phyloP scores from a whole-genome alignment of 2,797 vertebrate genomes.

The Melanotaenia boesemani region DNA sequence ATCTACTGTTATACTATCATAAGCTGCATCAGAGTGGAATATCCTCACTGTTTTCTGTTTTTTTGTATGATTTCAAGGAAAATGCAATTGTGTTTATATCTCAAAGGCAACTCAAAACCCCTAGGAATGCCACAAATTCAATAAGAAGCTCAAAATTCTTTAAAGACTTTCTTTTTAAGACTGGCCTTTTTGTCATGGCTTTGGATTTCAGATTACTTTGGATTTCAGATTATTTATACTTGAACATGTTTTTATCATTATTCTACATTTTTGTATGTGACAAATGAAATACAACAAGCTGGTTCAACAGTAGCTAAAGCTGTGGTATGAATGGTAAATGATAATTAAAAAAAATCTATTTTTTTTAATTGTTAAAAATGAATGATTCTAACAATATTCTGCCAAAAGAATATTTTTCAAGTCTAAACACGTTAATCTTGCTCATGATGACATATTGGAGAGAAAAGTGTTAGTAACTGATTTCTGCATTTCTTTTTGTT shows the following conservation, averaged over 20 bases:
- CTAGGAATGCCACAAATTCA: conserved; percentile 14
- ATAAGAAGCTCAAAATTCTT: conserved; percentile 16
- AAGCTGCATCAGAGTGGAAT: not conserved
- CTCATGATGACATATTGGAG: not conserved
- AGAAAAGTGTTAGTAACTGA: not conserved
- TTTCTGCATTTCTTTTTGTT: not conserved
- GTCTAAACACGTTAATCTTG: no score
- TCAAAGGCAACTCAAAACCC: not conserved
- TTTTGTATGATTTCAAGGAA: not conserved
- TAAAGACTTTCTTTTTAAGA: not conserved
- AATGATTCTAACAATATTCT: no score
- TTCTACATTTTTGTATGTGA: conserved; percentile 1
- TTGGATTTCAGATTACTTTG: not conserved
- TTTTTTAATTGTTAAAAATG: not conserved
- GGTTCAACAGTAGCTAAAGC: not conserved
- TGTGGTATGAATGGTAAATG: not conserved
- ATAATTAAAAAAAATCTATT: no score
- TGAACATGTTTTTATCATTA: not conserved
- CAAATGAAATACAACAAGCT: not conserved
- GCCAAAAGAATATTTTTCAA: no score
- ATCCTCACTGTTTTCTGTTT: not conserved
- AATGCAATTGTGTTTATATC: not conserved
- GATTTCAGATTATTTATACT: not conserved
- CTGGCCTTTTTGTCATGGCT: not conserved
- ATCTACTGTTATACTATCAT: conserved; percentile 12